Conservation (phyloP, 2,113 vertebrate species). For the Tragelaphus buxtoni region DNA sequence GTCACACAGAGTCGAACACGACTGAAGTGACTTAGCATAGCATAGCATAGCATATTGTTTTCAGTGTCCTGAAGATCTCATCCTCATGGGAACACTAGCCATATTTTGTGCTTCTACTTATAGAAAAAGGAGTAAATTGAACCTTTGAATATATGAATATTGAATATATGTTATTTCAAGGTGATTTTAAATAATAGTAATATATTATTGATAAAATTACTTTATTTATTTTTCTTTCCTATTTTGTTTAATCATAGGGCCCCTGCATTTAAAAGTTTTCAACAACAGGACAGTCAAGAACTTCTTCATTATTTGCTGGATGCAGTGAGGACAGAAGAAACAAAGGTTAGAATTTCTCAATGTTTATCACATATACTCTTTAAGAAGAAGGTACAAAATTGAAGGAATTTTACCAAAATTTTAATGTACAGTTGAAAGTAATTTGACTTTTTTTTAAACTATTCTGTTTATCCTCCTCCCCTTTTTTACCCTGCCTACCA, state of each 20-base stretch:
- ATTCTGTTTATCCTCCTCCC: background rate
- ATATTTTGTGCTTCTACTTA: background rate
- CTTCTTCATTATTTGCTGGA: constrained; percentile 96
- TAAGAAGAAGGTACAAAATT: background rate
- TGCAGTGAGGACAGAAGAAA: constrained; percentile 95
- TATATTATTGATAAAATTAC: background rate
- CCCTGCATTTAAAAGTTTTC: constrained; percentile 97
- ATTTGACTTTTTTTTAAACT: background rate
- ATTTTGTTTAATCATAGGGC: constrained; percentile 81
- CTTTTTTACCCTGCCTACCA: background rate
- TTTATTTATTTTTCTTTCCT: background rate
- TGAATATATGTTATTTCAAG: constrained; percentile 4
- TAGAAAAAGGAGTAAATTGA: background rate
- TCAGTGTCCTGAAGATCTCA: background rate
- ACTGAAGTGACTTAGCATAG: too few species aligned
- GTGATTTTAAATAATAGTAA: background rate
- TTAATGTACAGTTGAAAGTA: background rate
- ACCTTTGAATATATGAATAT: background rate
- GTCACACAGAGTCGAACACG: too few species aligned
- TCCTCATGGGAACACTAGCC: background rate
- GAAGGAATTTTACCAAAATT: background rate
- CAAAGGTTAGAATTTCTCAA: constrained; percentile 85
- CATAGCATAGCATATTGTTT: background rate
- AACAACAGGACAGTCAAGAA: constrained; percentile 98
- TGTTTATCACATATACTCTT: constrained; percentile 20